A percentile compares a stretch with the other conserved stretches of the same genome.
phyloP scores from a whole-genome alignment of 1,140 invertebrate genomes.

The Cydia fagiglandana region DNA sequence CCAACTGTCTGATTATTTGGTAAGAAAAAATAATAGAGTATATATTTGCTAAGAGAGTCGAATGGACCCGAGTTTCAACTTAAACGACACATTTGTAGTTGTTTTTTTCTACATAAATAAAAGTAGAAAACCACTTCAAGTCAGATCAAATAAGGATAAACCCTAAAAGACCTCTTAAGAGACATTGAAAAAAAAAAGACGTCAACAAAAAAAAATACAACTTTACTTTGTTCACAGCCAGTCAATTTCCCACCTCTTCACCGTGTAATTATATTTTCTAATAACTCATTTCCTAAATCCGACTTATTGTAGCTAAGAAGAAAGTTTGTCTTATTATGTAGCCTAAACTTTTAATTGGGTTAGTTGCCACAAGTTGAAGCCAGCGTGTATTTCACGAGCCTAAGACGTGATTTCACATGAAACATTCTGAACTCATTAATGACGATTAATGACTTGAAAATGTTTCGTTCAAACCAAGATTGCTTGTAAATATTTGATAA shows the following conservation, averaged over 20 bases:
- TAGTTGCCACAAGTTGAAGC: background rate
- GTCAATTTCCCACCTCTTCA: background rate
- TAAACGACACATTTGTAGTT: too few relatives aligned
- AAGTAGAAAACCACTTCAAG: too few relatives aligned
- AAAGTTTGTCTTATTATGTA: constrained; percentile 7
- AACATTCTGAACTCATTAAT: background rate
- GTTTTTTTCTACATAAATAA: too few relatives aligned
- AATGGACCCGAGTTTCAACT: too few relatives aligned
- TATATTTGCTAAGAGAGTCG: too few relatives aligned
- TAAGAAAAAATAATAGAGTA: too few relatives aligned
- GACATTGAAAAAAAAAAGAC: too few relatives aligned
- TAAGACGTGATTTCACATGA: constrained; percentile 5
- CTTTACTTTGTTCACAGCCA: too few relatives aligned
- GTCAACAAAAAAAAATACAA: too few relatives aligned
- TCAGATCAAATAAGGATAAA: too few relatives aligned
- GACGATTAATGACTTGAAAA: constrained; percentile 20
- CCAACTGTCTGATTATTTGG: too few relatives aligned
- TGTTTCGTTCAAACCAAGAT: background rate
- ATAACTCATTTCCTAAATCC: constrained; percentile 1
- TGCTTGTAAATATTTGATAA: background rate
- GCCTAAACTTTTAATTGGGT: constrained; percentile 30
- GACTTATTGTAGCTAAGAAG: constrained; percentile 8
- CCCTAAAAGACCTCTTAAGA: too few relatives aligned
- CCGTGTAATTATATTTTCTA: background rate
- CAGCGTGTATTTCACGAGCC: constrained; percentile 4